A percentile compares a stretch with the other conserved stretches of the same genome.
These are phyloP conservation scores for Punctoribates punctum DNA, from an alignment of 2,888 invertebrate genomes.

Conservation along the genomic window DNA sequence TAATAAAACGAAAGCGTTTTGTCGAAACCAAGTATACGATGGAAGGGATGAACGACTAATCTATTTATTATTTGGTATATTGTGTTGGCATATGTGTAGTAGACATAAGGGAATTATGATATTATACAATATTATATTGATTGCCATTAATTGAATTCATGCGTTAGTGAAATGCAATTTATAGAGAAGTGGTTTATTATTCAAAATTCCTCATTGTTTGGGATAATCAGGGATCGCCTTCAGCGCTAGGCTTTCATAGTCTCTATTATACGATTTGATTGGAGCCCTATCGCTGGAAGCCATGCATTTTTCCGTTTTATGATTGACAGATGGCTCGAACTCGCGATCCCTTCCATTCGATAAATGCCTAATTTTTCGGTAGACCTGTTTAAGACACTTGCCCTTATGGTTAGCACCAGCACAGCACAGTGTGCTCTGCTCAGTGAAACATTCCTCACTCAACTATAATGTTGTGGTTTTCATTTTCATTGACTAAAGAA, in stretches of 20 bases:
- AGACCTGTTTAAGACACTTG: slow-evolving; percentile 6
- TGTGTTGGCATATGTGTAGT: not conserved
- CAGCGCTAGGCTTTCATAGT: not conserved
- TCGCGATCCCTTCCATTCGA: not conserved
- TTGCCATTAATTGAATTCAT: slow-evolving; percentile 29
- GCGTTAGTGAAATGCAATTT: slow-evolving; percentile 15
- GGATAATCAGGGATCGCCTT: slow-evolving; percentile 28
- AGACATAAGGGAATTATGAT: slow-evolving; percentile 31
- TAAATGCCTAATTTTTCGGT: not conserved
- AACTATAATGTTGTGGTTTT: not conserved
- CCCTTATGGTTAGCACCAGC: too few species aligned
- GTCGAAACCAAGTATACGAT: not conserved
- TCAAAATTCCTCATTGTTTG: slow-evolving; percentile 23
- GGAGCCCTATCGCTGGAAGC: slow-evolving; percentile 6
- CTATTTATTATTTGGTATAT: not conserved
- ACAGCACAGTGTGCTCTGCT: too few species aligned
- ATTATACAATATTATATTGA: slow-evolving; percentile 30
- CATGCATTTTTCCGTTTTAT: slow-evolving; percentile 18
- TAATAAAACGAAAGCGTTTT: slow-evolving; percentile 11
- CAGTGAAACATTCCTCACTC: not conserved
- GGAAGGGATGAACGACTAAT: slow-evolving; percentile 5
- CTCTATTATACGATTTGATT: slow-evolving; percentile 28
- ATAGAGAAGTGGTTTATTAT: slow-evolving; percentile 18
- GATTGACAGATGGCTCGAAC: slow-evolving; percentile 28
- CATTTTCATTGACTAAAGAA: slow-evolving; percentile 7